phyloP scores from a whole-genome alignment of 2,888 invertebrate species.

The Eilema sororculum region DNA sequence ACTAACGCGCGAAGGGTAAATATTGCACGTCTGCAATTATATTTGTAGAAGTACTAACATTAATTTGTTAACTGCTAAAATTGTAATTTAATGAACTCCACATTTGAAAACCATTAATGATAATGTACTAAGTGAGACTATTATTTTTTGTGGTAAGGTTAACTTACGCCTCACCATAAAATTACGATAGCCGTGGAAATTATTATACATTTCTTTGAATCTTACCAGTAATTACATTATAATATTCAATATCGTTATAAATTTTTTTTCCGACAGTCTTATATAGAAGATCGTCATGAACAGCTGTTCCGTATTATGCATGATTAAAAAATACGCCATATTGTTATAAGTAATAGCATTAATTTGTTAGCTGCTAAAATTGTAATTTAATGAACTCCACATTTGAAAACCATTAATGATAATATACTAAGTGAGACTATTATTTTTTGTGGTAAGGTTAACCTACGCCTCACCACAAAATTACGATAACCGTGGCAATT shows the following conservation, averaged over 20 bases:
- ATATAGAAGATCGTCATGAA: constrained; percentile 56
- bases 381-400: background rate
- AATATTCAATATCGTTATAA: constrained; percentile 45
- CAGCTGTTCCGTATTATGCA: too few relatives aligned
- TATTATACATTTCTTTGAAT: constrained; percentile 34
- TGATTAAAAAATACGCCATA: constrained; percentile 41
- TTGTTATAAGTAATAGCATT: background rate
- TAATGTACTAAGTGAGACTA: background rate
- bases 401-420: background rate
- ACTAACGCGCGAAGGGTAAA: constrained; percentile 85
- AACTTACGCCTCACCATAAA: background rate
- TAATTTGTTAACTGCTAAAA: background rate
- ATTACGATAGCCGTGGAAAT: constrained; percentile 14
- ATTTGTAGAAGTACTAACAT: background rate
- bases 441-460: background rate
- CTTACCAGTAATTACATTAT: constrained; percentile 37
- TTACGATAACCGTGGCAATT: constrained; percentile 15
- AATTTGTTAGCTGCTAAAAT: background rate
- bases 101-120: background rate
- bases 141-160: background rate
- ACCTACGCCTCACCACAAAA: background rate
- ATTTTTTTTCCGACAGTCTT: constrained; percentile 48
- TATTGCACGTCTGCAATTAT: constrained; percentile 23
- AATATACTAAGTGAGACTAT: background rate
- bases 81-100: background rate